Evolutionary conservation across 2,888 invertebrate genomes (phyloP), one percentile per base, ranked within the genome.

Genomic region (Schrankia costaestrigalis): DNA sequence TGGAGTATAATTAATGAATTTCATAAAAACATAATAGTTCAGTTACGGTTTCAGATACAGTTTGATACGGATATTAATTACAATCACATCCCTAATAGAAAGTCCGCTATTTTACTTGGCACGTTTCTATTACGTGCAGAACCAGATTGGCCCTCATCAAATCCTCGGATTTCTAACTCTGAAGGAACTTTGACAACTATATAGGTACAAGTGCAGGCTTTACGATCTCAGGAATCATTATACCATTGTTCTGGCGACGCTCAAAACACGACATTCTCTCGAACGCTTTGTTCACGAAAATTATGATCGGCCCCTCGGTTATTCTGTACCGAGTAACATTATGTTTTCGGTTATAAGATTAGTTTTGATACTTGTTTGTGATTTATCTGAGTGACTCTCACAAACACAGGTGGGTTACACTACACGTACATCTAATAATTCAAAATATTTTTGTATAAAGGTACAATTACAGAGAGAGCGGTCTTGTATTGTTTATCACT

Each of bases 231-330:
- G 70, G 75, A 78, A 77, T 81, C 76, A 80, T 80, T 79, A 78
- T 77, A 76, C 78, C 77, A 79, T 82, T 82, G 83, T 82, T 78
- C 63, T 60, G 56, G 40, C 46, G 69, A 64, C 71, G 63, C 71
- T 74, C 69, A 61, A 66, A 76, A 71, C 71, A 71, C 73, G 71
- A 70, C 71, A 69, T 77, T 74, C 72, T 67, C 61, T 65, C 57
- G 48, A 46, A 56, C 56, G 75, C 76, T 74, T 84, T 85, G 83
- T 82, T 78, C 71, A 39, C 52, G 55, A 61, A 73, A 81, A 77
- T 84, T 82, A 82, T 79, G 82, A 77, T 78, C 73, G 72, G 71
- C 72, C 74, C 71, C 67, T 64, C 60, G 59, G 73, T 77, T 80
- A 79, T 78, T 71, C 74, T 60, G 49, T 43, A 61, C 71, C 76